Evolutionary conservation across 2,797 vertebrate species (phyloP).

Genomic region (Perodicticus potto): DNA sequence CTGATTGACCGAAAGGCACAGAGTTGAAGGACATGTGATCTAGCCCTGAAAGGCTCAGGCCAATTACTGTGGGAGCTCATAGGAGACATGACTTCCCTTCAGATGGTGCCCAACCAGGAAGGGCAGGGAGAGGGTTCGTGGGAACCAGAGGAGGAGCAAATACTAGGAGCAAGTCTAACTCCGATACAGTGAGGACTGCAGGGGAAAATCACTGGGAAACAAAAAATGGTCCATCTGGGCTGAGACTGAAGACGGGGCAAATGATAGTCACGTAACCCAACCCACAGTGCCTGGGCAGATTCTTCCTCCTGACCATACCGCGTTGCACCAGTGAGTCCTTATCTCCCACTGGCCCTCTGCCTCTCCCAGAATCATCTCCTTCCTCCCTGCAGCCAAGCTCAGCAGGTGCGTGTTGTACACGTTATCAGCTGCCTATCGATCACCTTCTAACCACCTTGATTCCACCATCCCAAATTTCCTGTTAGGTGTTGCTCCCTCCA

Average conservation of each 20-base stretch:
- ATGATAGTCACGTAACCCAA: background rate
- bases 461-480: no score
- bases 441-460: background rate
- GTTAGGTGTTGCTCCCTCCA: no score
- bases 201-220: background rate
- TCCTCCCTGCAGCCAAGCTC: background rate
- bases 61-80: background rate
- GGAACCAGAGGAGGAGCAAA: background rate
- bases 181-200: rapidly evolving
- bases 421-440: rapidly evolving
- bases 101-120: background rate
- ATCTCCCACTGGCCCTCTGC: no score
- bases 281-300: background rate
- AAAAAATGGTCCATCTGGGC: background rate
- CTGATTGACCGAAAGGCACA: background rate
- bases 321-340: background rate
- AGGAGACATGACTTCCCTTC: background rate
- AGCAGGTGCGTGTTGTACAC: background rate
- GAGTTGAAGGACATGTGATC: background rate
- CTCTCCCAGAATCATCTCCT: background rate
- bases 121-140: background rate
- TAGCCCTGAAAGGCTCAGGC: background rate
- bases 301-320: background rate
- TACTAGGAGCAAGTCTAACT: background rate
- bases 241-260: no score